phyloP scores from a whole-genome alignment of 2,113 vertebrate species.

The Tauraco erythrolophus region DNA sequence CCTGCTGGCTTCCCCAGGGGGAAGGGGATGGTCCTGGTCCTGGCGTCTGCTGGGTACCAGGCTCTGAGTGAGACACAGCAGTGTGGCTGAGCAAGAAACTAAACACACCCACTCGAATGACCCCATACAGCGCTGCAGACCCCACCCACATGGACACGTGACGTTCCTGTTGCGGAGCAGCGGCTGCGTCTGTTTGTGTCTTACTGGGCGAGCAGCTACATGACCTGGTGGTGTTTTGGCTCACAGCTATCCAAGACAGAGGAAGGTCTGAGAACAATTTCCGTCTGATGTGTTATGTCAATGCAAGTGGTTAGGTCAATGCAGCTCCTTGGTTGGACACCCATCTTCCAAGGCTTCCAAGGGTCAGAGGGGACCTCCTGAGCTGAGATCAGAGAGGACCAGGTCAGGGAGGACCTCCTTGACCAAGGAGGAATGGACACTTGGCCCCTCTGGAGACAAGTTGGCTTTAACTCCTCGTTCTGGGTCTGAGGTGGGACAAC shows the following conservation, averaged over 20 bases:
- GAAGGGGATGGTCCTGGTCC: not conserved
- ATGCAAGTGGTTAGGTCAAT: too few species aligned
- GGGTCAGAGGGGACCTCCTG: not conserved
- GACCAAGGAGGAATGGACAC: rapidly evolving
- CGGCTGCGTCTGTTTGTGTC: too few species aligned
- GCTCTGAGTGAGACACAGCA: not conserved
- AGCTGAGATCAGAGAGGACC: too few species aligned
- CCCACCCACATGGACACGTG: rapidly evolving
- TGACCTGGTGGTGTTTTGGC: not conserved
- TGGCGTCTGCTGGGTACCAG: not conserved
- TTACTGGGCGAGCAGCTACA: not conserved
- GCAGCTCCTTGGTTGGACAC: not conserved
- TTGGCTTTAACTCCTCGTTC: not conserved
- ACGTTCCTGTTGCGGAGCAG: not conserved
- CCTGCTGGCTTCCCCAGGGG: not conserved
- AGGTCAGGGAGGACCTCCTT: not conserved
- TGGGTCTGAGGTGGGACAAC: rapidly evolving
- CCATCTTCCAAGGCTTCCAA: not conserved
- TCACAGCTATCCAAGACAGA: not conserved
- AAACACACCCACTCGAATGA: not conserved
- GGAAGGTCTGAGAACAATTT: not conserved
- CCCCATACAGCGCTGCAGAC: not conserved
- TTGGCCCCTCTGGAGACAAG: not conserved
- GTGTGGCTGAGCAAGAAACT: not conserved
- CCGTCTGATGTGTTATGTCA: not conserved